A percentile compares a stretch with the other conserved stretches of the same genome.
phyloP scores from a whole-genome alignment of 2,113 vertebrate genomes.

The Loxodonta africana region DNA sequence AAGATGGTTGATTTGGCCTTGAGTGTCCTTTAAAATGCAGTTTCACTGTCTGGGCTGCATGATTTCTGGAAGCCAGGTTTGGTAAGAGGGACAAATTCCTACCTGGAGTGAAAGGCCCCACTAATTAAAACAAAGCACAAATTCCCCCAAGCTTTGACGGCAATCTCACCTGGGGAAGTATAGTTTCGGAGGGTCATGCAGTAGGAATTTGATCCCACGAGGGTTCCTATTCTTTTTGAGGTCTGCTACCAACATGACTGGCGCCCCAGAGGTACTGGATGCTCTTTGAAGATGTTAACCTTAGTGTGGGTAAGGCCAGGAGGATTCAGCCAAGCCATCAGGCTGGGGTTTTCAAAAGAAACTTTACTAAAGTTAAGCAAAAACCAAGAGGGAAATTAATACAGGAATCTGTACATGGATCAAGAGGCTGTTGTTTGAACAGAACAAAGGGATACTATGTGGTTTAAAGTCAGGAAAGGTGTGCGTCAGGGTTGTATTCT shows the following conservation, averaged over 20 bases:
- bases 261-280: not conserved
- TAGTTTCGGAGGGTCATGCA: not conserved
- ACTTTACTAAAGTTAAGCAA: not conserved
- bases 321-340: not conserved
- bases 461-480: too few relatives aligned
- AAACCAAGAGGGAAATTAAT: not conserved
- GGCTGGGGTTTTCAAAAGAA: conserved; percentile 7
- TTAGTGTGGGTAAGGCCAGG: not conserved
- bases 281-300: not conserved
- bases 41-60: not conserved
- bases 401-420: not conserved
- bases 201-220: not conserved
- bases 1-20: conserved; percentile 42
- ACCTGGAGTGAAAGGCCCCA: not conserved
- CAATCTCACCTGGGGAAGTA: not conserved
- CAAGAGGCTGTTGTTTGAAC: too few relatives aligned
- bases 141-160: not conserved
- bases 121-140: conserved; percentile 8
- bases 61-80: conserved; percentile 14
- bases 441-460: too few relatives aligned
- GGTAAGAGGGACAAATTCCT: not conserved
- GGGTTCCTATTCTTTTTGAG: too few relatives aligned
- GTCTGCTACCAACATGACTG: not conserved
- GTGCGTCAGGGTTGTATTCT: too few relatives aligned
- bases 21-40: conserved; percentile 51